Percentiles rank a stretch among this genome's conserved stretches.
Evolutionary conservation across 1,140 invertebrate species (phyloP).

Genomic region (Lepidurus apus): DNA sequence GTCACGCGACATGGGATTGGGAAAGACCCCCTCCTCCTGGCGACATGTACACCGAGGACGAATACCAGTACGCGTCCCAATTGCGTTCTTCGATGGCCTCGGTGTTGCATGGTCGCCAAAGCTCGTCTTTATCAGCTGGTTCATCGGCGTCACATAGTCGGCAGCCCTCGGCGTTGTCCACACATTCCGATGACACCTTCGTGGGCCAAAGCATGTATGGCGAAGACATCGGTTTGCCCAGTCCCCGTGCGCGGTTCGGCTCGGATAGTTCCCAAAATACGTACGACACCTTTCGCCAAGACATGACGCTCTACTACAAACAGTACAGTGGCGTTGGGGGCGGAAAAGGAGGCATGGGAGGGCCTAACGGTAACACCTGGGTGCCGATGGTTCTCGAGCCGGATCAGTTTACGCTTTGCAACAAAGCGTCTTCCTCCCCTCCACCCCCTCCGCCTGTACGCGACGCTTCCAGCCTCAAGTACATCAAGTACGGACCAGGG

Average conservation of each 20-base stretch:
- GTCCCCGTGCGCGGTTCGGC: slow-evolving; percentile 5
- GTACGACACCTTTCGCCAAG: slow-evolving; percentile 24
- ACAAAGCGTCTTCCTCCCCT: slow-evolving; percentile 41
- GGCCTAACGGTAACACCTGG: slow-evolving; percentile 29
- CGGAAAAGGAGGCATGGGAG: background rate
- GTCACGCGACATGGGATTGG: slow-evolving; percentile 37
- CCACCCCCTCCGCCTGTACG: slow-evolving; percentile 53
- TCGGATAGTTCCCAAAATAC: background rate
- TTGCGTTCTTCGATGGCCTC: slow-evolving; percentile 33
- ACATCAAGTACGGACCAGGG: slow-evolving; percentile 56
- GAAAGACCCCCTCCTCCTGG: slow-evolving; percentile 32
- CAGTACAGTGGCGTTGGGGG: slow-evolving; percentile 26
- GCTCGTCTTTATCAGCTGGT: slow-evolving; percentile 28
- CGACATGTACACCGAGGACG: slow-evolving; percentile 36
- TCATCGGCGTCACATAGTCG: slow-evolving; percentile 27
- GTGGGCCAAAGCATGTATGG: background rate
- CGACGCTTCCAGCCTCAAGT: slow-evolving; percentile 62
- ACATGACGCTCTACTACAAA: slow-evolving; percentile 35
- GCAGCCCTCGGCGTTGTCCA: slow-evolving; percentile 1
- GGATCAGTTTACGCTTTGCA: slow-evolving; percentile 34
- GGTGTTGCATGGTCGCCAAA: slow-evolving; percentile 27
- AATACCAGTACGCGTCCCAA: slow-evolving; percentile 34
- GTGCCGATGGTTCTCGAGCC: slow-evolving; percentile 33
- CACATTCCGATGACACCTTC: slow-evolving; percentile 18
- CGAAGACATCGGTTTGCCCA: slow-evolving; percentile 23